Base-by-base conservation (phyloP, 2,888 invertebrate genomes). In the Xestia sexstrigata region DNA sequence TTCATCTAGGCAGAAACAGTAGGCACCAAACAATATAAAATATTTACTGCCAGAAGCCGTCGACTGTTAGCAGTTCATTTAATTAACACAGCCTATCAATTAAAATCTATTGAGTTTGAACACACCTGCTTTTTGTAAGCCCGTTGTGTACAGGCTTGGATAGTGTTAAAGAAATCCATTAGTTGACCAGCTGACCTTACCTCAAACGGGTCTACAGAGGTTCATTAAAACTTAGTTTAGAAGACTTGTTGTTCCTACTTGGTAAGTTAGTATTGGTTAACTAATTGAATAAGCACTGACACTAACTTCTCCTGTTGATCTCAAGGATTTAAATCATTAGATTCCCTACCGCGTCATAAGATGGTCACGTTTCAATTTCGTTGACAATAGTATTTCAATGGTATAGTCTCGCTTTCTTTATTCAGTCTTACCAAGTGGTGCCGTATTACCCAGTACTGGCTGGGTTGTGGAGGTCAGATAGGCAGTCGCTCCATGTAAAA, bases 81-180 rank as follows among this genome's bases (percentile, higher is more conserved):
- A 72, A 76, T 79, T 80, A 74, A 76, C 79, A 73, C 69, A 63
- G 69, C 20, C 67, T 75, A 77, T 80, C 78, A 78, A 76, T 83
- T 81, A 74, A 26, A 83, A 69, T 82, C 74, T 77, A 84, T 85
- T 81, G 72, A 78, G 75, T 49, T 83, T 77, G 71, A 78, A 66
- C 74, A 74, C 85, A 87, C 79, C 85, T 83, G 79, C 85, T 76
- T 45, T 66, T 73, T 76, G 52, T 60, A 58, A 63, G 76, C 74
- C 70, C 20, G 47, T 82, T 81, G 73, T 62, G 35, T 73, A 72
- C n/a, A 67, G 62, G 39, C 63, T 76, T 70, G 26, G 13, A 72
- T 70, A 82, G 73, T 78, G 79, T 82, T 63, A 73, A 87, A 84
- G 84, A 86, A 79, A 84, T 84, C 81, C 83, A 84, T 81, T 84